Conservation (phyloP, 2,797 vertebrate genomes). For the Cetoscarus ocellatus region DNA sequence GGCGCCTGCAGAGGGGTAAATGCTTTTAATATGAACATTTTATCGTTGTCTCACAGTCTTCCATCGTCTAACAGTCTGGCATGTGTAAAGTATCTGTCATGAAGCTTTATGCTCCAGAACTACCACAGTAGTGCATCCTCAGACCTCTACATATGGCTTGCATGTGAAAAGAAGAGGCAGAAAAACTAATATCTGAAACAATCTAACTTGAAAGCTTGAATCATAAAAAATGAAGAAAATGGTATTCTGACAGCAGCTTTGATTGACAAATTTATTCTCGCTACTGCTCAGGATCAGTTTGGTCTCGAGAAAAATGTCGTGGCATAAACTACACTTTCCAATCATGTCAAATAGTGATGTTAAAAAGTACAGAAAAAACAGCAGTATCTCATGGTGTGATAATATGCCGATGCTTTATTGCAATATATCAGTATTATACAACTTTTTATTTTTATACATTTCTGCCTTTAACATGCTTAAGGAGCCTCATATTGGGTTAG, state of each 20-base stretch:
- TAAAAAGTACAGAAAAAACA: too few species aligned
- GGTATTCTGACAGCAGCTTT: constrained; percentile 50
- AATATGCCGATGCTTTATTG: too few species aligned
- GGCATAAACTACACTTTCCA: constrained; percentile 58
- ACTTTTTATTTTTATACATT: too few species aligned
- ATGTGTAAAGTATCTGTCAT: constrained; percentile 84
- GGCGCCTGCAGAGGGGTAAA: constrained; percentile 86
- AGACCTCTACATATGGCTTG: constrained; percentile 67
- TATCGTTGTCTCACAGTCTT: constrained; percentile 84
- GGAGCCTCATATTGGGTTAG: too few species aligned
- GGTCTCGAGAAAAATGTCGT: constrained; percentile 57
- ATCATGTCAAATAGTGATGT: constrained; percentile 37
- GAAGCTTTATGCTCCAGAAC: constrained; percentile 60
- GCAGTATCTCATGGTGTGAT: too few species aligned
- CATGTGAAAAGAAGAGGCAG: constrained; percentile 66
- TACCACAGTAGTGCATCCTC: constrained; percentile 54
- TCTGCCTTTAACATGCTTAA: too few species aligned
- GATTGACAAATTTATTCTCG: constrained; percentile 68
- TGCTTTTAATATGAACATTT: constrained; percentile 88
- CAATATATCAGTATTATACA: too few species aligned
- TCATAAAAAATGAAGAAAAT: constrained; percentile 53
- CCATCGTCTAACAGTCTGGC: constrained; percentile 82
- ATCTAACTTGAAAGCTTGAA: constrained; percentile 62
- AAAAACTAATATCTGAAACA: constrained; percentile 60
- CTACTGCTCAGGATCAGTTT: constrained; percentile 55